Percentiles rank a stretch among this genome's conserved stretches.
Conservation (phyloP, 2,113 vertebrate genomes). For the Callospermophilus lateralis region DNA sequence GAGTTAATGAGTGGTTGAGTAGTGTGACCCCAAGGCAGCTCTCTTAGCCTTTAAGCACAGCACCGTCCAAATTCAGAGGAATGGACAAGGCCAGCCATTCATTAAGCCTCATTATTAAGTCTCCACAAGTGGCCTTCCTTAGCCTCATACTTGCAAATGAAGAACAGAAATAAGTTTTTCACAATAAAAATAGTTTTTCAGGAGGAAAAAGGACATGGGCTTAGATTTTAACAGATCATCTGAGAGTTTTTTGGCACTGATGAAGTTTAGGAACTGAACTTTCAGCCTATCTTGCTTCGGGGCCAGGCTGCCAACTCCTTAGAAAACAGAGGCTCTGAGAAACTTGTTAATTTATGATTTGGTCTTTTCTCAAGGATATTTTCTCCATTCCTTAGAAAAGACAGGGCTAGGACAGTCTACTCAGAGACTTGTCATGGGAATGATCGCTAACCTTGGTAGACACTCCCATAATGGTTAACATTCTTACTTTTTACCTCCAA, state of each 20-base stretch:
- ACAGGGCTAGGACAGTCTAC: background rate
- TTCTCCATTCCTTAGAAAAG: slow-evolving; percentile 25
- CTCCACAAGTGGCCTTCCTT: background rate
- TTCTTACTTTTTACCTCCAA: background rate
- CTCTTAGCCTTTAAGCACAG: background rate
- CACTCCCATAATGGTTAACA: background rate
- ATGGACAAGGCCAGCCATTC: background rate
- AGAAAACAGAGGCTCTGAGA: slow-evolving; percentile 12
- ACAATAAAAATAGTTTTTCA: slow-evolving; percentile 34
- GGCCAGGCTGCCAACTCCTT: background rate
- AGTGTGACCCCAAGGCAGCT: background rate
- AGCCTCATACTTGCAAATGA: background rate
- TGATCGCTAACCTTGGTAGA: background rate
- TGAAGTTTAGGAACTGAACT: slow-evolving; percentile 39
- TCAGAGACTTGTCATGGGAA: background rate
- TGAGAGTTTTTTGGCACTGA: slow-evolving; percentile 25
- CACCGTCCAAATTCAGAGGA: background rate
- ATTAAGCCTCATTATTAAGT: background rate
- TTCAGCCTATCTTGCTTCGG: background rate
- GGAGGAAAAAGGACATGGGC: background rate
- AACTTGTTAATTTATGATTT: background rate
- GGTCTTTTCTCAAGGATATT: slow-evolving; percentile 8
- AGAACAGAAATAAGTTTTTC: background rate
- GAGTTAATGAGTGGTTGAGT: background rate
- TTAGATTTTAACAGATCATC: slow-evolving; percentile 57